Conservation (phyloP, 2,797 vertebrate species). For the Perodicticus potto region DNA sequence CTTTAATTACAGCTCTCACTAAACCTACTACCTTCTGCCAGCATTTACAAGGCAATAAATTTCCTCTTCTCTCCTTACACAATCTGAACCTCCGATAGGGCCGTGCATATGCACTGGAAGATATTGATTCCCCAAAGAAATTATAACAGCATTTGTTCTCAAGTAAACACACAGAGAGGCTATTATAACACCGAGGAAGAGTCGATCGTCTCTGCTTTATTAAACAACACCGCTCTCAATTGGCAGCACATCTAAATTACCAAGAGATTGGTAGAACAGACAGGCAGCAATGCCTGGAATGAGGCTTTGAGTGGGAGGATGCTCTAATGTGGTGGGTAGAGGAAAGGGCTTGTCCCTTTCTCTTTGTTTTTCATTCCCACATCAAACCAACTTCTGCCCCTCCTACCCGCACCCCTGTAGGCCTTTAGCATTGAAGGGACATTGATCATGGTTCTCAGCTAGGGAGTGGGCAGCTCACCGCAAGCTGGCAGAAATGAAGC, state of each 20-base stretch:
- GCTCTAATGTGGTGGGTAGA: neutral
- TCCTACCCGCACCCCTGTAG: neutral
- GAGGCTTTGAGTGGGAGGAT: neutral
- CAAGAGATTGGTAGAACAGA: slow-evolving; percentile 76
- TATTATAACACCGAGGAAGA: slow-evolving; percentile 64
- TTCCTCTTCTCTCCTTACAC: slow-evolving; percentile 76
- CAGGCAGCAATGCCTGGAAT: neutral
- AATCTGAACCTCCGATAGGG: slow-evolving; percentile 82
- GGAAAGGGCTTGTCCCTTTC: neutral
- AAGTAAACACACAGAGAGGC: slow-evolving; percentile 79
- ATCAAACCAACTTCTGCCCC: neutral
- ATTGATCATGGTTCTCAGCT: slow-evolving; percentile 60
- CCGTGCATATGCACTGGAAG: slow-evolving; percentile 77
- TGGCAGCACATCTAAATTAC: slow-evolving; percentile 75
- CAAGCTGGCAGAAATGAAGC: slow-evolving; percentile 62
- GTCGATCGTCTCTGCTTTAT: slow-evolving; percentile 81
- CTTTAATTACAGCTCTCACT: slow-evolving; percentile 89
- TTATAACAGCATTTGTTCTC: slow-evolving; percentile 85
- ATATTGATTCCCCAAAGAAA: slow-evolving; percentile 88
- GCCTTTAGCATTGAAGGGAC: slow-evolving; percentile 19
- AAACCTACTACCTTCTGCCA: slow-evolving; percentile 85
- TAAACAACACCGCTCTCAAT: slow-evolving; percentile 77
- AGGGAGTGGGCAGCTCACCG: slow-evolving; percentile 41
- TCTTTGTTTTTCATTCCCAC: slow-evolving; percentile 17
- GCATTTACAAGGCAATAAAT: slow-evolving; percentile 87